Evolutionary conservation across 2,888 invertebrate genomes (phyloP).

Genomic region (Agrenia bidenticulata): DNA sequence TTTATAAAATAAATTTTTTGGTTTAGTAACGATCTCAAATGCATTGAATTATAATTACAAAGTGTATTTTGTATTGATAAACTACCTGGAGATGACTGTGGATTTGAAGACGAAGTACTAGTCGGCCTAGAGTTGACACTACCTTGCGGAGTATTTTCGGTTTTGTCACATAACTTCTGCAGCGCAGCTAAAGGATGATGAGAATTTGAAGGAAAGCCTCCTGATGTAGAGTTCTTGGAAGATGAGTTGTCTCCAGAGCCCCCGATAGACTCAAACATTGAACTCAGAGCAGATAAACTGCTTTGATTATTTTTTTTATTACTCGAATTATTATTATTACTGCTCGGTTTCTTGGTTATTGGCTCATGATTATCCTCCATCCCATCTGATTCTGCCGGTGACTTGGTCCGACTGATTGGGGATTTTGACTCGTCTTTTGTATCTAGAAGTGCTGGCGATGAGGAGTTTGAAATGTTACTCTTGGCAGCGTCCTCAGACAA

Average conservation of each 20-base stretch:
- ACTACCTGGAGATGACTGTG: constrained; percentile 48
- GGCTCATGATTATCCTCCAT: constrained; percentile 17
- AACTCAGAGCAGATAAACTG: constrained; percentile 79
- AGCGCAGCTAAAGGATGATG: constrained; percentile 89
- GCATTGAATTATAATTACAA: background rate
- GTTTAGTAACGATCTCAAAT: background rate
- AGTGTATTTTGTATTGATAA: too few relatives aligned
- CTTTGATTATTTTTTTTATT: constrained; percentile 54
- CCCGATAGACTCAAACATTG: constrained; percentile 85
- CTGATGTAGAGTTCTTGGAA: constrained; percentile 20
- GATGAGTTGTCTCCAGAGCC: constrained; percentile 56
- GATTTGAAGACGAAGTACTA: constrained; percentile 55
- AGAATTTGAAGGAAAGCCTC: constrained; percentile 44
- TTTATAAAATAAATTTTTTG: background rate
- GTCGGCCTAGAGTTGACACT: constrained; percentile 57
- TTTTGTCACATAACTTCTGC: constrained; percentile 94
- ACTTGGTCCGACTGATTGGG: constrained; percentile 11
- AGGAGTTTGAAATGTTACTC: constrained; percentile 33
- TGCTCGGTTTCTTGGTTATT: background rate
- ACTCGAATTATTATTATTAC: constrained; percentile 21
- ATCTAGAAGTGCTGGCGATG: constrained; percentile 21
- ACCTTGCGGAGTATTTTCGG: constrained; percentile 69
- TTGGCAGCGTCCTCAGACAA: constrained; percentile 47
- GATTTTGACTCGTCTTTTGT: constrained; percentile 23
- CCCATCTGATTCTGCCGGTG: constrained; percentile 15